A percentile compares a stretch with the other conserved stretches of the same genome.
These are phyloP conservation scores for Autographa pulchrina DNA, from an alignment of 2,888 invertebrate species.

Conservation along the genomic window DNA sequence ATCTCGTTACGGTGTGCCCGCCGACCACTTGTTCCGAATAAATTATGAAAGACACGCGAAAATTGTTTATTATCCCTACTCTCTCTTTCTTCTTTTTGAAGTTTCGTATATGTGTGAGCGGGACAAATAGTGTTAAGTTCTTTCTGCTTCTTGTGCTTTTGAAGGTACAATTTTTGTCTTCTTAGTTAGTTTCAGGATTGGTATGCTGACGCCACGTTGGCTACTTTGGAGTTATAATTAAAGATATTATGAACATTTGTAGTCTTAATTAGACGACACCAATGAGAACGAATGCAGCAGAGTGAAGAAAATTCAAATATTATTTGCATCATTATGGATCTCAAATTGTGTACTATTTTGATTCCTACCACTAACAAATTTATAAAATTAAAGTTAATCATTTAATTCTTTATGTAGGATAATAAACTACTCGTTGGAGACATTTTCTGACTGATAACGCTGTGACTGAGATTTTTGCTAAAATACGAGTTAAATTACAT, in stretches of 20 bases:
- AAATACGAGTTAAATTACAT: too few relatives aligned
- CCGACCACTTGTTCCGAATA: conserved; percentile 71
- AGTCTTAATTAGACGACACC: conserved; percentile 19
- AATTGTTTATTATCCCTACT: conserved; percentile 68
- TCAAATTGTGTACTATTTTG: too few relatives aligned
- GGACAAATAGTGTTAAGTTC: conserved; percentile 39
- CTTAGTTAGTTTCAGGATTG: conserved; percentile 41
- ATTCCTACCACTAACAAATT: too few relatives aligned
- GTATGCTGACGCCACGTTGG: conserved; percentile 23
- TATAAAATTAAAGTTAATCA: too few relatives aligned
- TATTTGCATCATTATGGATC: too few relatives aligned
- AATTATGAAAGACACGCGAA: conserved; percentile 71
- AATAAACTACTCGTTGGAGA: too few relatives aligned
- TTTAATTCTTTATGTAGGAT: too few relatives aligned
- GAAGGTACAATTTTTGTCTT: conserved; percentile 36
- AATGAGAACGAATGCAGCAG: not conserved
- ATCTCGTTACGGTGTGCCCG: conserved; percentile 70
- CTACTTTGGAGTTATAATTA: conserved; percentile 32
- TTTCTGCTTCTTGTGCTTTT: conserved; percentile 40
- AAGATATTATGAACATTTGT: conserved; percentile 34
- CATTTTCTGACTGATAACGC: too few relatives aligned
- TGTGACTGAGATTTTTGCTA: too few relatives aligned
- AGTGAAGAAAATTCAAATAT: not conserved
- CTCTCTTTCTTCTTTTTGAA: conserved; percentile 31
- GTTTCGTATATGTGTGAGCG: conserved; percentile 26